A percentile compares a stretch with the other conserved stretches of the same genome.
phyloP scores from a whole-genome alignment of 1,140 invertebrate genomes.

The Holotrichia oblita region DNA sequence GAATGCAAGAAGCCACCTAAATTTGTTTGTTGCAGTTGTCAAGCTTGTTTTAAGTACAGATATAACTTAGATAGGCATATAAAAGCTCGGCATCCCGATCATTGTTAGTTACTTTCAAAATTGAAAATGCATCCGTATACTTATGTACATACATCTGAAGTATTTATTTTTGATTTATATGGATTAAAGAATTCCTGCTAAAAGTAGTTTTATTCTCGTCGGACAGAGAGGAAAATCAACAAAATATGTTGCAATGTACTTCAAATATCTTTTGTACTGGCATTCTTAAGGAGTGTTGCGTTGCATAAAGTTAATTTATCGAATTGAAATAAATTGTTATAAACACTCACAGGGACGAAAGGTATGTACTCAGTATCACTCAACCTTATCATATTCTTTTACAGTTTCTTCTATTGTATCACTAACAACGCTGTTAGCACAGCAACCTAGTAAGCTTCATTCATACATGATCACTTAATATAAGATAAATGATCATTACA shows the following conservation, averaged over 20 bases:
- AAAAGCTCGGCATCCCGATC: not conserved
- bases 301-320: not conserved
- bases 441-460: not conserved
- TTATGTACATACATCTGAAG: too few relatives aligned
- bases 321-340: not conserved
- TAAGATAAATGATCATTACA: not conserved
- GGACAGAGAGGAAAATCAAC: too few relatives aligned
- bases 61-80: not conserved
- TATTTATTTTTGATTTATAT: too few relatives aligned
- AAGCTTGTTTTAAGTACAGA: not conserved
- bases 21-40: constrained; percentile 66
- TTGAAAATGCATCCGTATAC: too few relatives aligned
- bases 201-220: too few relatives aligned
- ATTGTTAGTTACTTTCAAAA: too few relatives aligned
- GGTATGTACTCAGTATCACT: not conserved
- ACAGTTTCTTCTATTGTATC: not conserved
- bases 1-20: constrained; percentile 65
- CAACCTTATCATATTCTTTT: not conserved
- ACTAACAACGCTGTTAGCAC: not conserved
- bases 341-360: not conserved
- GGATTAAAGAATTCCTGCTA: too few relatives aligned
- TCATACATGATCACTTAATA: not conserved
- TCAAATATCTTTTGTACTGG: too few relatives aligned
- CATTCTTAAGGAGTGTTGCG: too few relatives aligned
- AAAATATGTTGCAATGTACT: too few relatives aligned